phyloP scores from a whole-genome alignment of 2,113 vertebrate species.

The Oncorhynchus tshawytscha region DNA sequence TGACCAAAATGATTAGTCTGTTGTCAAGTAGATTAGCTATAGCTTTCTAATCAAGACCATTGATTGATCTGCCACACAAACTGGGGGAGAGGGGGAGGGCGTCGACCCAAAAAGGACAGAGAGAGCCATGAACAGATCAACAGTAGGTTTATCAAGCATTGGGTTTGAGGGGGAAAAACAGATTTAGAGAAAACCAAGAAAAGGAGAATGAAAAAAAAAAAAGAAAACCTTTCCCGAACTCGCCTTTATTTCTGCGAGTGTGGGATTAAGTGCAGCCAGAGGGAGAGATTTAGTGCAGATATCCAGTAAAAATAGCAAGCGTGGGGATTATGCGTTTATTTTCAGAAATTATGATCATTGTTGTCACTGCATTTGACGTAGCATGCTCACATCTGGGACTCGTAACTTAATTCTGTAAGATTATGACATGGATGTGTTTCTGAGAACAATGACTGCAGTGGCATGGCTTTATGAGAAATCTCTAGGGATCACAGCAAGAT shows the following conservation, averaged over 20 bases:
- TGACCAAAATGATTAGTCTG: slow-evolving; percentile 17
- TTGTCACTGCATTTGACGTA: slow-evolving; percentile 18
- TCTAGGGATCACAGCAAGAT: background rate
- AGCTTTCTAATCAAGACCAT: slow-evolving; percentile 13
- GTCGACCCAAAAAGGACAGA: background rate
- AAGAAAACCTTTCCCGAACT: slow-evolving; percentile 3
- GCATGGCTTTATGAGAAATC: background rate
- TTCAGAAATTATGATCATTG: slow-evolving; percentile 34
- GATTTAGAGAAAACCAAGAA: background rate
- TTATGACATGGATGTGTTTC: slow-evolving; percentile 34
- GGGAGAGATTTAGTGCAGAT: slow-evolving; percentile 48
- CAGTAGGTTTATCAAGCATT: too few relatives aligned
- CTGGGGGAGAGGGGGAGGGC: background rate
- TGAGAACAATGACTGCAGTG: slow-evolving; percentile 24
- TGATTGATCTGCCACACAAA: slow-evolving; percentile 16
- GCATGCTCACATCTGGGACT: slow-evolving; percentile 38
- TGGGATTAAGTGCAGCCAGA: slow-evolving; percentile 54
- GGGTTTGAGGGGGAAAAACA: too few relatives aligned
- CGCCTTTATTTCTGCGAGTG: slow-evolving; percentile 43
- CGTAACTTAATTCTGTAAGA: slow-evolving; percentile 28
- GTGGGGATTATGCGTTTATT: slow-evolving; percentile 52
- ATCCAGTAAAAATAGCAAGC: slow-evolving; percentile 42
- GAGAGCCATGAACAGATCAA: too few relatives aligned
- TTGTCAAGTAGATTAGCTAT: slow-evolving; percentile 45
- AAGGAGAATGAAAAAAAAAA: background rate